Base-by-base conservation (phyloP, 1,140 invertebrate species). In the Drosophila melanica region DNA sequence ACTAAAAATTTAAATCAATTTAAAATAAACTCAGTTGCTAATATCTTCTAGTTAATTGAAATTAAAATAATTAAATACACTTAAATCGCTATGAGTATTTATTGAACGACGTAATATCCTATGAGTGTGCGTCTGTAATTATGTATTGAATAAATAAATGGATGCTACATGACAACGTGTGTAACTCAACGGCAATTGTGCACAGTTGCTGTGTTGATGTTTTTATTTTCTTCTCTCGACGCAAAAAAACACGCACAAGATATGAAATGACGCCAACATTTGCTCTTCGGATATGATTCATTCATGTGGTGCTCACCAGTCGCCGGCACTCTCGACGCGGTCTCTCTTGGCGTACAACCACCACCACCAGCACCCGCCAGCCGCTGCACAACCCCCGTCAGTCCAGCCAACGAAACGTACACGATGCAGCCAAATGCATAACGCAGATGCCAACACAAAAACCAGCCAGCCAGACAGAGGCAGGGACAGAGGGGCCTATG, bases 181-280 rank as follows among this genome's bases (percentile, higher is more conserved):
- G 27, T 47, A 69, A 45, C 45, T 42, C 54, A 60, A 4, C 27
- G 37, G 11, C 62, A 72, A 58, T 72, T 65, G 62, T 59, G 47
- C 54, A 45, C 68, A 57, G 20, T 50, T 48, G 10, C 23, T 39
- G 14, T 48, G 44, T n/a, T 59, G 10, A 35, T 60, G 10, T 10
- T 16, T 59, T 20, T 47, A 44, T 53, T 65, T 57, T 62, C 23
- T 39, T 30, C 18, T 37, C 23, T 42, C n/a, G 18, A 30, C 35
- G 35, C 14, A 44, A 39, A 77, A 4, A 30, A 47, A 20, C 39
- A 45, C 20, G 30, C 48, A 44, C 18, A 51, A 68, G 64, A 53
- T 41, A 60, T 60, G 41, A 79, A 76, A 87, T 86, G 82, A 81
- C 85, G 71, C 81, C 82, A 86, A 79, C 72, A 67, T 73, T 78